These are phyloP conservation scores for Cerastoderma edule DNA, from an alignment of 2,888 invertebrate species.

Conservation along the genomic window DNA sequence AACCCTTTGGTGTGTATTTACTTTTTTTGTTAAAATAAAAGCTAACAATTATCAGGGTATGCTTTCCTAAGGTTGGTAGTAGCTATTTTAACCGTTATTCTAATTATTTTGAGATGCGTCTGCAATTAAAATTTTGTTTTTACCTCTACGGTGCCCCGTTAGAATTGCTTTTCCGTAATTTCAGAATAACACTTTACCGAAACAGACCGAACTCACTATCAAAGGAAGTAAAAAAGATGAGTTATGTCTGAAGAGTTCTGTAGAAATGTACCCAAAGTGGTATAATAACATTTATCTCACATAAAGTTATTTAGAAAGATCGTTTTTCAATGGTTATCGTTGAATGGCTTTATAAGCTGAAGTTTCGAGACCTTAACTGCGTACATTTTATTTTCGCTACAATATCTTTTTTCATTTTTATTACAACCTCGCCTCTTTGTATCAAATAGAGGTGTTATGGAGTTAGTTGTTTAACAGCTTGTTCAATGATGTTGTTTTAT, in stretches of 20 bases:
- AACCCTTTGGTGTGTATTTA: no score
- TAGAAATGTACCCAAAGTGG: constrained; percentile 11
- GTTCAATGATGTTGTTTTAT: no score
- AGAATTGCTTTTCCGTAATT: background rate
- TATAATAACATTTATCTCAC: background rate
- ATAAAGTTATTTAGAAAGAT: background rate
- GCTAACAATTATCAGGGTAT: no score
- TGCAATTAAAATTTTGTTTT: background rate
- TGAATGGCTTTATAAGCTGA: background rate
- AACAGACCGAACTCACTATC: no score
- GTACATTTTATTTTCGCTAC: background rate
- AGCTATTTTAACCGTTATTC: background rate
- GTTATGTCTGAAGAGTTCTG: constrained; percentile 16
- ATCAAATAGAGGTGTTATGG: background rate
- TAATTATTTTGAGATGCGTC: background rate
- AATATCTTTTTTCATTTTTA: background rate
- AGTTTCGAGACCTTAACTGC: no score
- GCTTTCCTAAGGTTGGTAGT: background rate
- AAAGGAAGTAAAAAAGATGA: no score
- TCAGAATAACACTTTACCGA: no score
- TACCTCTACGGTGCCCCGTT: background rate
- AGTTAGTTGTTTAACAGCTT: background rate
- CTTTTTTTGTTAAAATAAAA: no score
- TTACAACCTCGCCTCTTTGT: background rate
- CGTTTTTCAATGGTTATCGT: background rate